These are phyloP conservation scores for Allygus modestus DNA, from an alignment of 2,888 invertebrate genomes.

Conservation along the genomic window DNA sequence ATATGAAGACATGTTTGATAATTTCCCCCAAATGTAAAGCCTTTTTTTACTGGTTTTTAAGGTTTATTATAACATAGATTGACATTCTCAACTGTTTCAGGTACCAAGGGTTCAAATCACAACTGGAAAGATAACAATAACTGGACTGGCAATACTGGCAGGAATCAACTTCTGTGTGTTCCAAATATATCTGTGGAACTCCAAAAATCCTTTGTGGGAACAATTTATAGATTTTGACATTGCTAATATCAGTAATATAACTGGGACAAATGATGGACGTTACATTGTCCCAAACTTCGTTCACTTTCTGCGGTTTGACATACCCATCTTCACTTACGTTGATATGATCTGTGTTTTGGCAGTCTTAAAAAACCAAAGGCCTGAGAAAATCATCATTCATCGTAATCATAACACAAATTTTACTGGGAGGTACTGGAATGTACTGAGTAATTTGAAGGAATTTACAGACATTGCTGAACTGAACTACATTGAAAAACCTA, in stretches of 20 bases:
- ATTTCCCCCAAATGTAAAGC: too few relatives aligned
- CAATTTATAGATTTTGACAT: constrained; percentile 35
- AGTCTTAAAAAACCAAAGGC: constrained; percentile 61
- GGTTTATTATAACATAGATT: too few relatives aligned
- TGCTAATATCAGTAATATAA: constrained; percentile 50
- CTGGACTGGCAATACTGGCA: background rate
- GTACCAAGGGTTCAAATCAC: background rate
- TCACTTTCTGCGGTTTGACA: constrained; percentile 51
- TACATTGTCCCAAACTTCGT: constrained; percentile 55
- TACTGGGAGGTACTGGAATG: constrained; percentile 55
- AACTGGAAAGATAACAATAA: background rate
- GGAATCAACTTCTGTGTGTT: background rate
- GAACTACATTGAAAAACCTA: constrained; percentile 53
- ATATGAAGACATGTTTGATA: too few relatives aligned
- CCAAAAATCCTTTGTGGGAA: background rate
- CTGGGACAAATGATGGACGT: constrained; percentile 23
- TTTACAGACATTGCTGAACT: constrained; percentile 54
- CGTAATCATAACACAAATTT: constrained; percentile 34
- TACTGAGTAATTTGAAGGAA: constrained; percentile 1
- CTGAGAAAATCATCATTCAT: constrained; percentile 59
- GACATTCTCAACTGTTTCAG: constrained; percentile 19
- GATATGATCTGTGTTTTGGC: constrained; percentile 60
- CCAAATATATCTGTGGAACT: background rate
- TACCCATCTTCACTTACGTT: constrained; percentile 17
- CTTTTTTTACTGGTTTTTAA: too few relatives aligned